These are phyloP conservation scores for Caloenas nicobarica DNA, from an alignment of 2,113 vertebrate species.

Conservation along the genomic window DNA sequence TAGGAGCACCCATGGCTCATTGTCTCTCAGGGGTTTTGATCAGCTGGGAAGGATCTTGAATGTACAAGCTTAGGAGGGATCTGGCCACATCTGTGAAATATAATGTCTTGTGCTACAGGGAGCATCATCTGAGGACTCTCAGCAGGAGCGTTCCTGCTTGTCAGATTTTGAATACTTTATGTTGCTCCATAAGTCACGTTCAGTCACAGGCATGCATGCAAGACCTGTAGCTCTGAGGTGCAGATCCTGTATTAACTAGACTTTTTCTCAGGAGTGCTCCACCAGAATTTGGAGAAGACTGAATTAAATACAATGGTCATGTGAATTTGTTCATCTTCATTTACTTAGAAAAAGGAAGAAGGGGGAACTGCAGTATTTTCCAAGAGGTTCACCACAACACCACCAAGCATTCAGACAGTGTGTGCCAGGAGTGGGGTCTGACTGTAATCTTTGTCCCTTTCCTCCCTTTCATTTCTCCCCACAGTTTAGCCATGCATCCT, in stretches of 20 bases:
- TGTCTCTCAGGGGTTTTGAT: background rate
- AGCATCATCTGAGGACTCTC: background rate
- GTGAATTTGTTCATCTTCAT: background rate
- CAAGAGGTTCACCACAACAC: background rate
- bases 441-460: background rate
- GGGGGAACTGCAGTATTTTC: background rate
- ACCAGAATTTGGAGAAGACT: background rate
- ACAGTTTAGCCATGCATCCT: background rate
- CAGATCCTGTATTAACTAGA: background rate
- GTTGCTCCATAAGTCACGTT: background rate
- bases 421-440: background rate
- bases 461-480: background rate
- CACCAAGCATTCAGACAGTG: background rate
- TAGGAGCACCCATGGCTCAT: background rate
- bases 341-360: background rate
- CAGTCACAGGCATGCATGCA: background rate
- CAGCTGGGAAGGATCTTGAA: background rate
- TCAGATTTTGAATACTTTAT: background rate
- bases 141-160: background rate
- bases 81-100: background rate
- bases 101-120: accelerated
- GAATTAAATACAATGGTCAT: background rate
- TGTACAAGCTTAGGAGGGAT: background rate
- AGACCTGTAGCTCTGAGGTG: background rate
- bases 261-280: background rate